phyloP scores from a whole-genome alignment of 2,797 vertebrate genomes.

The Garrulus glandarius region DNA sequence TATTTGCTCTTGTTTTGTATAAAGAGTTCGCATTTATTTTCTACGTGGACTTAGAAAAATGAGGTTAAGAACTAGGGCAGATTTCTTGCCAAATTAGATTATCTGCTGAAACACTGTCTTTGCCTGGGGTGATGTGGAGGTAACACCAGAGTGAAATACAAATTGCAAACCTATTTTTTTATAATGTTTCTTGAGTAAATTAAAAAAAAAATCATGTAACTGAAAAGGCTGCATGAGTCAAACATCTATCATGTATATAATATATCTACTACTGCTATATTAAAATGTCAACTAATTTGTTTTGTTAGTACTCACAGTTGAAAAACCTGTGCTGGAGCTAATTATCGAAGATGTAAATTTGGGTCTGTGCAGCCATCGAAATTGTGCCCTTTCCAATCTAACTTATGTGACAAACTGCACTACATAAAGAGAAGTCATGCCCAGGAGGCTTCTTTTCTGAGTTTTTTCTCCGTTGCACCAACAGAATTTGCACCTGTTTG shows the following conservation, averaged over 20 bases:
- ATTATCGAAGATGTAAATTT: background rate
- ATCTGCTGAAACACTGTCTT: constrained; percentile 44
- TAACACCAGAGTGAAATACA: constrained; percentile 32
- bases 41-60: constrained; percentile 49
- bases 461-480: constrained; percentile 3
- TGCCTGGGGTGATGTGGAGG: constrained; percentile 27
- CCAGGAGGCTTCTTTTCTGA: background rate
- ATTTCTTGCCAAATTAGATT: constrained; percentile 45
- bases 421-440: background rate
- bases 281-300: constrained; percentile 14
- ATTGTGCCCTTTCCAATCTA: constrained; percentile 16
- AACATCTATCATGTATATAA: background rate
- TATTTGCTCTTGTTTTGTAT: constrained; percentile 70
- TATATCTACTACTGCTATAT: background rate
- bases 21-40: constrained; percentile 60
- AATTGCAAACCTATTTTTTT: constrained; percentile 62
- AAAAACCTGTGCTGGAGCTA: constrained; percentile 22
- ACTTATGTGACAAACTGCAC: constrained; percentile 16
- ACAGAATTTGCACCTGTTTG: constrained; percentile 17
- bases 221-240: constrained; percentile 27
- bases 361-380: background rate
- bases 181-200: constrained; percentile 56
- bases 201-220: background rate
- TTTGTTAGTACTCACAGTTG: constrained; percentile 18
- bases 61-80: constrained; percentile 41